phyloP scores from a whole-genome alignment of 2,797 vertebrate species.

The Fundulus diaphanus region DNA sequence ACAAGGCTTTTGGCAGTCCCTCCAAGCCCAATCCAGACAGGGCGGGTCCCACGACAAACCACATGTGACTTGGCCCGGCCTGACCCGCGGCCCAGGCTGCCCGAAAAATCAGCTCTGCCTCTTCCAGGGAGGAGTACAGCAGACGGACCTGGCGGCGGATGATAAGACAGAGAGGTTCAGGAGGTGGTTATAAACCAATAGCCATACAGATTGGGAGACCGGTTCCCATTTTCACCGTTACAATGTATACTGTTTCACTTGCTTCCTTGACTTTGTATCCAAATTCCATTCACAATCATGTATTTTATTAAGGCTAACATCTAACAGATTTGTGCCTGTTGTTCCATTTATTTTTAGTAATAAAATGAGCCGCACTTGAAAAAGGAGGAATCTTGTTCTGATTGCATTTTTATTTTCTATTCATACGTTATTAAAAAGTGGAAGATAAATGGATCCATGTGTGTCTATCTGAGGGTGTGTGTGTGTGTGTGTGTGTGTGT shows the following conservation, averaged over 20 bases:
- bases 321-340: constrained; percentile 3
- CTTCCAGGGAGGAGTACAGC: constrained; percentile 92
- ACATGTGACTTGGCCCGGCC: constrained; percentile 91
- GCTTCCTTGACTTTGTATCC: neutral
- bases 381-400: constrained; percentile 23
- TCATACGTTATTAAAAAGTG: constrained; percentile 51
- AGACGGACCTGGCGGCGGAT: constrained; percentile 84
- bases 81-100: constrained; percentile 88
- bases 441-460: neutral
- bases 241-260: neutral
- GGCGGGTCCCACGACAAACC: constrained; percentile 92
- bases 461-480: neutral
- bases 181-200: neutral
- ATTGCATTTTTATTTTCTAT: constrained; percentile 18
- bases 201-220: neutral
- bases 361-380: constrained; percentile 33
- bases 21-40: constrained; percentile 86
- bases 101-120: constrained; percentile 87
- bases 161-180: neutral
- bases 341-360: constrained; percentile 8
- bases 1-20: constrained; percentile 88
- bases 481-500: neutral
- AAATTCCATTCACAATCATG: constrained; percentile 22
- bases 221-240: neutral
- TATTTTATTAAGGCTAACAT: constrained; percentile 19